Evolutionary conservation across 2,888 invertebrate species (phyloP).

Genomic region (Coleophora deauratella): DNA sequence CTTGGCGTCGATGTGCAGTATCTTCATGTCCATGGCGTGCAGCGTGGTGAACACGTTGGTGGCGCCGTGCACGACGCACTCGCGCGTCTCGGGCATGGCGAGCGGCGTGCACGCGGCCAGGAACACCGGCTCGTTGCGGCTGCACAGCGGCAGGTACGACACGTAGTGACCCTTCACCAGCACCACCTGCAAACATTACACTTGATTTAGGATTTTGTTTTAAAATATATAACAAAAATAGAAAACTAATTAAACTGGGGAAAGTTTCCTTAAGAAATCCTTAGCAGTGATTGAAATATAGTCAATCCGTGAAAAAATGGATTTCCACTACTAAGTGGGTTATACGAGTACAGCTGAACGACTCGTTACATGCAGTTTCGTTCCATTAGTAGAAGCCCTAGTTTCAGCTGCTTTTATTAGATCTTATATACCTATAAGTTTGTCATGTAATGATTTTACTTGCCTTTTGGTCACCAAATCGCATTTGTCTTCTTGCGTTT

Average conservation of each 20-base stretch:
- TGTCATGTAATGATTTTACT: conserved; percentile 26
- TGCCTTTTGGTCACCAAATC: conserved; percentile 99
- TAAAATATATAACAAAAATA: no score
- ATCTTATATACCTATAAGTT: no score
- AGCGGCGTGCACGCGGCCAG: conserved; percentile 96
- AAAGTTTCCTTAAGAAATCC: no score
- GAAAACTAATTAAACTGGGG: no score
- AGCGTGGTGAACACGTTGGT: conserved; percentile 98
- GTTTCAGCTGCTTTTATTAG: no score
- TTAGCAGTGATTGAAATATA: no score
- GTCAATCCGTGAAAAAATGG: no score
- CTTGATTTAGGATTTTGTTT: conserved; percentile 24
- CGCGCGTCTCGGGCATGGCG: conserved; percentile 97
- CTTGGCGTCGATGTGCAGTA: conserved; percentile 95
- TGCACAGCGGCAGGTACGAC: conserved; percentile 92
- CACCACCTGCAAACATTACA: conserved; percentile 78
- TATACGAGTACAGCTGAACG: no score
- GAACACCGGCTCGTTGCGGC: conserved; percentile 96
- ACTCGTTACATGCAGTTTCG: no score
- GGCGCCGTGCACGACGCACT: conserved; percentile 96
- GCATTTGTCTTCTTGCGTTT: conserved; percentile 96
- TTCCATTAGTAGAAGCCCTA: no score
- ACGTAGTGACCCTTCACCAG: conserved; percentile 96
- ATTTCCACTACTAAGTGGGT: no score
- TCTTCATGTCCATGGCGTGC: conserved; percentile 98